Evolutionary conservation across 2,797 vertebrate species (phyloP), one percentile per base, ranked within the genome.

Genomic region (Decapterus maruadsi): DNA sequence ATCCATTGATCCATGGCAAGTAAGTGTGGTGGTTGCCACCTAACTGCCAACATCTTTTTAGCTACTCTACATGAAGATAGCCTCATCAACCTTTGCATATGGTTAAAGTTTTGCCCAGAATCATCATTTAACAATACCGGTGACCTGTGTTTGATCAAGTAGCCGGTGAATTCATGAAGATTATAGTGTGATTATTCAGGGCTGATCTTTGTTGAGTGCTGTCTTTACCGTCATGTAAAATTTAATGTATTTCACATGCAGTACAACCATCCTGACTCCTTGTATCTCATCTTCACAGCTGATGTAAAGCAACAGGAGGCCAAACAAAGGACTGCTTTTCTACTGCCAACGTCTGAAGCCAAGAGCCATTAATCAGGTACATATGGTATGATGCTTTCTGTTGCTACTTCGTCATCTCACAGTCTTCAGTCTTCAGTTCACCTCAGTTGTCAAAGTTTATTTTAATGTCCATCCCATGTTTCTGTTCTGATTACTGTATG

Each of bases 331-430:
- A 79, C 75, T 58, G 38, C 61, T 0, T 9, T 72, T 55, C 54
- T 78, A 43, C 70, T 56, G 38, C 29, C 80, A 59, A 12, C 68
- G 4, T 40, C 36, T 71, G 54, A 78, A 78, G 62, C 78, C 81
- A 53, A 78, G 81, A 91, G 69, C 80, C 90, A 83, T 87, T 92
- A 85, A 78, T 79, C 90, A 94, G 92, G 92, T 94, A 93, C 85
- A 90, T 82, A 93, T 94, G 92, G 92, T 93, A 90, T 51, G 91
- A 72, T 68, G 75, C 80, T 64, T 86, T 70, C 83, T 85, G 74
- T 57, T 77, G 45, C 66, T 77, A 3, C 56, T 68, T 7, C 31
- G 10, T 48, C 29, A 36, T 20, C 20, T 68, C 48, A 11, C 40
- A 26, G 29, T 13, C 12, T 22, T 60, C 40, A 26, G 29, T 13